phyloP scores from a whole-genome alignment of 2,797 vertebrate species.

The Mycteria americana region DNA sequence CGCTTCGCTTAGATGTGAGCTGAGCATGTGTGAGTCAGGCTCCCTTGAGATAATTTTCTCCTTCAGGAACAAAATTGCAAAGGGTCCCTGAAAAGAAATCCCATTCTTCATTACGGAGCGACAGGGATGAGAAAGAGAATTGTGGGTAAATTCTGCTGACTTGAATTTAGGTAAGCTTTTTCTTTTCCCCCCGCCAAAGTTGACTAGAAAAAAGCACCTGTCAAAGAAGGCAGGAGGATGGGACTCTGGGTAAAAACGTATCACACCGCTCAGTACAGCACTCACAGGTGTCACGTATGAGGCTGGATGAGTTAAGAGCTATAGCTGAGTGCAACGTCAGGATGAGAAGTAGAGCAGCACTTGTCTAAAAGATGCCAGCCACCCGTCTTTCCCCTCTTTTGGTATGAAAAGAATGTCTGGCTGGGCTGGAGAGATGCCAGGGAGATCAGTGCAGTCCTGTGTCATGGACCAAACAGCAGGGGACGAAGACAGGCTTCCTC shows the following conservation, averaged over 20 bases:
- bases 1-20: not conserved
- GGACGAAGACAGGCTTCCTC: not conserved
- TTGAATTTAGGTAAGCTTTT: not conserved
- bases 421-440: not conserved
- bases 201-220: not conserved
- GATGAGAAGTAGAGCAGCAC: not conserved
- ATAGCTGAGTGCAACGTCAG: not conserved
- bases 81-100: not conserved
- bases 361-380: not conserved
- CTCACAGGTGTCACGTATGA: not conserved
- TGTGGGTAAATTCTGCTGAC: not conserved
- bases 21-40: not conserved
- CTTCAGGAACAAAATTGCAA: not conserved
- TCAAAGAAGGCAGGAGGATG: not conserved
- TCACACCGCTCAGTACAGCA: not conserved
- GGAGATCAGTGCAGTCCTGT: too few relatives aligned
- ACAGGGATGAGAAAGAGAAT: not conserved
- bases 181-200: not conserved
- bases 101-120: not conserved
- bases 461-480: not conserved
- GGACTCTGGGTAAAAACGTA: not conserved
- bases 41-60: not conserved
- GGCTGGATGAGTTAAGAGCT: not conserved
- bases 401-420: not conserved
- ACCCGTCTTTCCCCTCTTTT: fast-evolving